Evolutionary conservation across 2,797 vertebrate genomes (phyloP).

Genomic region (Oceanodroma leucorhoa): DNA sequence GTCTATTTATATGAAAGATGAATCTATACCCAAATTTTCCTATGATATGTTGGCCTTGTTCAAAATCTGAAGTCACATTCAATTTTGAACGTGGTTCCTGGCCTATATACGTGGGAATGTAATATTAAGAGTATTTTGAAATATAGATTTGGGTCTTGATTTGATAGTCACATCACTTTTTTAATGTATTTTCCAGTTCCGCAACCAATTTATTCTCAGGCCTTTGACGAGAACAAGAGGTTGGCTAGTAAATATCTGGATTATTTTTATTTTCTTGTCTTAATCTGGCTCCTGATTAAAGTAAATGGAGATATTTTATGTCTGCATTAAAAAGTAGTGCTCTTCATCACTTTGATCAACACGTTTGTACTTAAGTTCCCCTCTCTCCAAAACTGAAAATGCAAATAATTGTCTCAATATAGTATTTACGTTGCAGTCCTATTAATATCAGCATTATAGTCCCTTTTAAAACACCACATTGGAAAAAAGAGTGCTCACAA

Average conservation of each 20-base stretch:
- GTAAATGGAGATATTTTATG: not conserved
- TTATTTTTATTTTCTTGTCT: not conserved
- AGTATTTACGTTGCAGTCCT: not conserved
- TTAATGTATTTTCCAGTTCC: not conserved
- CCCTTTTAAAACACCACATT: not conserved
- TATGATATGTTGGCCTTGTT: not conserved
- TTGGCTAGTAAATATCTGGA: not conserved
- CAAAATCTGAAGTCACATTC: not conserved
- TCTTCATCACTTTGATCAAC: not conserved
- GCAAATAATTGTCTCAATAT: conserved; percentile 4
- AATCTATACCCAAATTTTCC: not conserved
- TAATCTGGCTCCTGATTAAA: conserved; percentile 15
- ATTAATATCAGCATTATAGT: not conserved
- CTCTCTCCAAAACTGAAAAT: conserved; percentile 17
- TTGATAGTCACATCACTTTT: not conserved
- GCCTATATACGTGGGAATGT: not conserved
- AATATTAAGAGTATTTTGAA: conserved; percentile 9
- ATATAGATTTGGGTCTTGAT: not conserved
- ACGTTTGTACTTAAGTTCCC: not conserved
- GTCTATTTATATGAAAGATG: not conserved
- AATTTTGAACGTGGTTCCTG: not conserved
- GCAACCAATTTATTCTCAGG: not conserved
- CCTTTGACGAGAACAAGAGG: not conserved
- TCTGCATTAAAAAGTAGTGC: not conserved
- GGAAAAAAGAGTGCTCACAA: not conserved